Percentiles rank a stretch among this genome's conserved stretches.
Conservation (phyloP, 2,888 invertebrate species). For the Dynastes maya region DNA sequence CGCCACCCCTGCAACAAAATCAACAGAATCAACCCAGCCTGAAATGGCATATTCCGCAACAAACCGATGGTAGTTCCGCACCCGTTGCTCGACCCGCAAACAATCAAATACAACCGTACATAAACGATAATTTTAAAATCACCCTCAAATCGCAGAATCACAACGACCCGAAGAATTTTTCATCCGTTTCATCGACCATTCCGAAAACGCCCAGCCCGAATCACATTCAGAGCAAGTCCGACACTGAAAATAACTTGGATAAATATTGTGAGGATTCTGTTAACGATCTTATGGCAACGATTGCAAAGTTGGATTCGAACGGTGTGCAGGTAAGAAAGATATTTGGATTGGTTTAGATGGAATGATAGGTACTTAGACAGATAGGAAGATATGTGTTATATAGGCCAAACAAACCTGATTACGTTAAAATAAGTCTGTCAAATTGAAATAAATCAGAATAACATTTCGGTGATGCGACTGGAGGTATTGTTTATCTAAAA, state of each 20-base stretch:
- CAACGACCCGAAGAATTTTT: constrained; percentile 56
- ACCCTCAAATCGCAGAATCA: constrained; percentile 72
- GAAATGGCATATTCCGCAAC: constrained; percentile 86
- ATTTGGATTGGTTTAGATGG: background rate
- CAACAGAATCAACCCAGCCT: constrained; percentile 68
- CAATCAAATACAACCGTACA: constrained; percentile 65
- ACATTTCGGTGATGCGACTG: background rate
- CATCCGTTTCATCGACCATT: constrained; percentile 83
- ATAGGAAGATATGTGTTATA: constrained; percentile 11
- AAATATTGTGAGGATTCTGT: constrained; percentile 89
- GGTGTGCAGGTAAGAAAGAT: constrained; percentile 76
- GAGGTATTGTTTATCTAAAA: too few species aligned
- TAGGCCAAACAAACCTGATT: constrained; percentile 35
- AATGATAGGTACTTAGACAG: background rate
- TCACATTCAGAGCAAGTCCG: constrained; percentile 67
- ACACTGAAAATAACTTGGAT: constrained; percentile 80
- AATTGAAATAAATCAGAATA: constrained; percentile 21
- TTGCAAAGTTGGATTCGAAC: constrained; percentile 89
- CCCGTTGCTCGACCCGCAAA: constrained; percentile 54
- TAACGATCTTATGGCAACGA: constrained; percentile 89
- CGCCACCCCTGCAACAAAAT: constrained; percentile 66
- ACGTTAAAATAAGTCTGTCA: constrained; percentile 30
- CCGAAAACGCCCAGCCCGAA: constrained; percentile 90
- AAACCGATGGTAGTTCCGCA: constrained; percentile 58
- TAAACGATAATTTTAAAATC: constrained; percentile 79